Evolutionary conservation across 2,797 vertebrate genomes (phyloP).

Genomic region (Anguilla megastoma): DNA sequence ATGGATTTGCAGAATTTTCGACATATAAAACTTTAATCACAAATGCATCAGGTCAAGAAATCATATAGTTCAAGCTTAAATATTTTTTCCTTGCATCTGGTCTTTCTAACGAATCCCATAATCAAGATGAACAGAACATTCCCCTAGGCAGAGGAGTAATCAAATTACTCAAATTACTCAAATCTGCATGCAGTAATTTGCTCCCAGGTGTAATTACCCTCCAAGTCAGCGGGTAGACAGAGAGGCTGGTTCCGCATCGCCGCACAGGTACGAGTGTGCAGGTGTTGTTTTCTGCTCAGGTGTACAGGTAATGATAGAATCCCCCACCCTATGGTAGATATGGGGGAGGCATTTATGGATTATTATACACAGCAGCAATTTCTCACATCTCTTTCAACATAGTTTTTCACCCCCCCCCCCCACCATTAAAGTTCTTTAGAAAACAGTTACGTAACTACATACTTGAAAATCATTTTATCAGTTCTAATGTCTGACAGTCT

Average conservation of each 20-base stretch:
- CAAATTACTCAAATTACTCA: constrained; percentile 25
- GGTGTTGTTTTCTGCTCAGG: constrained; percentile 29
- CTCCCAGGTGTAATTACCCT: constrained; percentile 22
- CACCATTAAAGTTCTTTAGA: not conserved
- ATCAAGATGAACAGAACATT: constrained; percentile 8
- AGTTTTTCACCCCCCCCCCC: not conserved
- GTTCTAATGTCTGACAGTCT: not conserved
- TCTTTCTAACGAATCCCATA: not conserved
- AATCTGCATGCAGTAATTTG: constrained; percentile 26
- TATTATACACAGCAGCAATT: not conserved
- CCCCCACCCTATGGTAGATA: not conserved
- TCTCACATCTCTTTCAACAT: not conserved
- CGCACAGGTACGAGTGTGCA: constrained; percentile 4
- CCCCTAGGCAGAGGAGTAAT: constrained; percentile 23
- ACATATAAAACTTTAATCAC: not conserved
- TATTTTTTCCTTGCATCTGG: not conserved
- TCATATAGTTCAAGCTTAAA: not conserved
- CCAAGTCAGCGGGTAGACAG: constrained; percentile 15
- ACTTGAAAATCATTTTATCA: not conserved
- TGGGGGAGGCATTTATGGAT: not conserved
- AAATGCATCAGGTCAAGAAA: constrained; percentile 9
- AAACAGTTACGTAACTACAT: not conserved
- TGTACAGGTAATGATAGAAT: constrained; percentile 22
- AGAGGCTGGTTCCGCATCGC: not conserved
- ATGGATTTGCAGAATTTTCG: not conserved